These are phyloP conservation scores for Exocentrus adspersus DNA, from an alignment of 2,888 invertebrate species.

Conservation along the genomic window DNA sequence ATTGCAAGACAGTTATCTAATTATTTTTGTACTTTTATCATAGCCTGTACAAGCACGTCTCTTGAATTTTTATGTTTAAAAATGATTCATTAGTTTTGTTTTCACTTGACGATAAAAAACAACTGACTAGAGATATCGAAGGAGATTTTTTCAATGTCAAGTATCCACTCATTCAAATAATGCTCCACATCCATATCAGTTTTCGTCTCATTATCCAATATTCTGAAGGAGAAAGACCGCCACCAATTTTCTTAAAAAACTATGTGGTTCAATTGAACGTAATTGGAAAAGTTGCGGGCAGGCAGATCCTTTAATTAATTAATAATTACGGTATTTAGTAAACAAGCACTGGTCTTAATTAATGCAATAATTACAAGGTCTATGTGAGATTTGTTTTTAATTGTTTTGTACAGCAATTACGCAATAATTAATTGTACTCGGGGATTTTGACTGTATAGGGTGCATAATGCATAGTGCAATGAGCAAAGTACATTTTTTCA, in stretches of 20 bases:
- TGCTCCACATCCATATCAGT: neutral
- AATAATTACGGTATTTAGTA: slow-evolving; percentile 45
- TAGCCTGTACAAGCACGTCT: no score
- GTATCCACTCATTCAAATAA: neutral
- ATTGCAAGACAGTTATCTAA: no score
- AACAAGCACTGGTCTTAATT: slow-evolving; percentile 41
- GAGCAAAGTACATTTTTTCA: no score
- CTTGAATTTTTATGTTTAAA: no score
- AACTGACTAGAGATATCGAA: no score
- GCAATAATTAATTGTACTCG: slow-evolving; percentile 18
- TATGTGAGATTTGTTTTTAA: slow-evolving; percentile 36
- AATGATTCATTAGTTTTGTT: no score
- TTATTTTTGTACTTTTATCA: no score
- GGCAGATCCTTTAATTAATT: slow-evolving; percentile 43
- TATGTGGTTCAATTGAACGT: slow-evolving; percentile 37
- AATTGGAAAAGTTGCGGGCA: slow-evolving; percentile 34
- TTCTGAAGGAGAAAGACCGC: neutral
- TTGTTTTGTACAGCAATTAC: slow-evolving; percentile 28
- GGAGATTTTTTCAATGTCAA: neutral
- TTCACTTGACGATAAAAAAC: no score
- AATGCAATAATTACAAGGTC: slow-evolving; percentile 44
- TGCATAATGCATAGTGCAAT: neutral
- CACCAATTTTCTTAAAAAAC: slow-evolving; percentile 30
- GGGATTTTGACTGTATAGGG: neutral
- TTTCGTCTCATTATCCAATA: neutral